Base-by-base conservation (phyloP, 2,888 invertebrate genomes). In the Calameuta idolon region DNA sequence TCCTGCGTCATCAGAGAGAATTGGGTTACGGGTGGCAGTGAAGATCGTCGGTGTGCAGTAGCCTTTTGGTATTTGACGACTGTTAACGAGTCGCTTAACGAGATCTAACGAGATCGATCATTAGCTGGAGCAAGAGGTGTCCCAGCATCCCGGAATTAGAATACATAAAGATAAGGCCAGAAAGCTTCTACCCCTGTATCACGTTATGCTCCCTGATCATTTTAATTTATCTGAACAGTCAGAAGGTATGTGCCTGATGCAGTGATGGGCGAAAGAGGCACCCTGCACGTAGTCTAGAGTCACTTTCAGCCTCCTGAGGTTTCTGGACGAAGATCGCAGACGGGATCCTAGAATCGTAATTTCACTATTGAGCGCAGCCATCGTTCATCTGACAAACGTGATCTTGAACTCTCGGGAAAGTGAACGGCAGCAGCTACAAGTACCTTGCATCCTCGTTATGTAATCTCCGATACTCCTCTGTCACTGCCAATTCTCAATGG, bases 351-450 rank as follows among this genome's bases (percentile, higher is more conserved):
- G 71, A 71, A 74, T 74, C 23, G 37, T 35, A 30, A 55, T 23
- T 55, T 11, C 30, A 33, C 69, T 77, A 69, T 77, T 69, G 33
- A 15, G 11, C 40, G 31, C 31, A 23, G 40, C n/a, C 11, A 33
- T 75, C 69, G 69, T 31, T 40, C 1, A 31, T 35, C 30, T 71
- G 77, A 71, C 69, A 77, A 77, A 40, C 33, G 71, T 71, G 77
- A 71, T 77, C 77, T 77, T 77, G 77, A 77, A 77, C 77, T 77
- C 77, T 34, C 69, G 34, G 37, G 69, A 33, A 35, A 69, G 77
- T 74, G 75, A 77, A 37, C 69, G 75, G 77, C 75, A 75, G 69
- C 69, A 55, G 71, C 77, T 77, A 69, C 75, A 75, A 69, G 77
- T n/a, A 23, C 34, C 77, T 40, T 75, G 74, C 77, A 77, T 34